Evolutionary conservation across 2,797 vertebrate species (phyloP), one percentile per base, ranked within the genome.

Genomic region (Ispidina picta): DNA sequence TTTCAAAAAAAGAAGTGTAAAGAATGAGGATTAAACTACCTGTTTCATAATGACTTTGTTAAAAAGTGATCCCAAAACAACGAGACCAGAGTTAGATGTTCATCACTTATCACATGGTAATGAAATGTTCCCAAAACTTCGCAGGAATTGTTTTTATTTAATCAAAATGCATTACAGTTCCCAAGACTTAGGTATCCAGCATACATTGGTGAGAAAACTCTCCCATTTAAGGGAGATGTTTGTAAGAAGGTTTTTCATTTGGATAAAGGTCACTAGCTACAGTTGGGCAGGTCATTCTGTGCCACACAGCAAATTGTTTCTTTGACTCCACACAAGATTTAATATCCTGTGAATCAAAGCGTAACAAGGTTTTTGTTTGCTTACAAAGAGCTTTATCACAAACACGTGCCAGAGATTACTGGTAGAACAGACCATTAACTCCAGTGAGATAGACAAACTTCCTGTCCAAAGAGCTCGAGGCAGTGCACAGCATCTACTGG

Each of bases 281-380:
- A 83, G 86, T 44, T 49, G 81, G 93, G 88, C 88, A 69, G 90
- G 83, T 84, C 88, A 92, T 58, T 64, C 72, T 80, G 46, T 89
- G 86, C 58, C 78, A 82, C 58, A 48, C 31, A 39, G 81, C 65
- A 94, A 91, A 95, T 77, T 77, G 78, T 68, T 88, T 85, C 78
- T 94, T 93, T 74, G 88, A 86, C 54, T 86, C 86, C 41, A 69
- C 58, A 54, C 11, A 37, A 87, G 65, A 89, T 95, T 95, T 94
- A 95, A 96, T 94, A 94, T 88, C 88, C 84, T 94, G 92, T 90
- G 83, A 83, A 86, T 76, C 75, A 65, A 84, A 93, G 92, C 31
- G 2, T 33, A 90, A 74, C 39, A 43, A 23, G 62, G 21, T 70
- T 76, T 88, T 69, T 85, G 68, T 91, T 92, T 92, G 62, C 90